Evolutionary conservation across 2,797 vertebrate species (phyloP).

Genomic region (Hydrolagus colliei): DNA sequence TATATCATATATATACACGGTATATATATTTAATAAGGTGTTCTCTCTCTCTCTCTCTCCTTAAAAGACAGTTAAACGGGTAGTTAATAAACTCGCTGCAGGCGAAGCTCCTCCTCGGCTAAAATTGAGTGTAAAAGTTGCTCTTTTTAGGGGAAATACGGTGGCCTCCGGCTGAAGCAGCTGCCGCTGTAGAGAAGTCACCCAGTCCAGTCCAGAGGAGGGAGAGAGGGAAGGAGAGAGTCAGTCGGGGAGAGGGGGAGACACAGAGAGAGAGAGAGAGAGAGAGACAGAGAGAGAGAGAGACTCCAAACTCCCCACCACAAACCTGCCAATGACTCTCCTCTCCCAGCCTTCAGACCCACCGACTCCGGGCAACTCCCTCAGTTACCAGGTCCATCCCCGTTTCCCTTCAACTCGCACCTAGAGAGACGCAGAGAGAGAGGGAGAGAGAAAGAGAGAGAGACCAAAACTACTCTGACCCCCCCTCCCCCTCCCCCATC

Average conservation of each 20-base stretch:
- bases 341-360: not conserved
- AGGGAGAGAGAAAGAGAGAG: slow-evolving; percentile 20
- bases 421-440: not conserved
- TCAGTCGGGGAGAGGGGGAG: no score
- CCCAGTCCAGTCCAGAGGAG: no score
- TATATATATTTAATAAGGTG: no score
- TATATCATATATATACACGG: no score
- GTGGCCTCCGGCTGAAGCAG: not conserved
- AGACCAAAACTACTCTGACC: slow-evolving; percentile 24
- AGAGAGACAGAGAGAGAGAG: not conserved
- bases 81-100: no score
- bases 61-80: no score
- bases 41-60: no score
- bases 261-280: not conserved
- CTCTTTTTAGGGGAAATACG: slow-evolving; percentile 23
- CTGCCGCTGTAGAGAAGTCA: not conserved
- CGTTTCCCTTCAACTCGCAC: no score
- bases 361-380: not conserved
- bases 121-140: not conserved
- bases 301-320: not conserved
- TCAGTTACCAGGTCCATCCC: not conserved
- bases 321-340: no score
- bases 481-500: slow-evolving; percentile 24
- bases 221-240: not conserved
- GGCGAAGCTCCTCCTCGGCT: not conserved